Base-by-base conservation (phyloP, 2,797 vertebrate species). In the Fringilla coelebs region DNA sequence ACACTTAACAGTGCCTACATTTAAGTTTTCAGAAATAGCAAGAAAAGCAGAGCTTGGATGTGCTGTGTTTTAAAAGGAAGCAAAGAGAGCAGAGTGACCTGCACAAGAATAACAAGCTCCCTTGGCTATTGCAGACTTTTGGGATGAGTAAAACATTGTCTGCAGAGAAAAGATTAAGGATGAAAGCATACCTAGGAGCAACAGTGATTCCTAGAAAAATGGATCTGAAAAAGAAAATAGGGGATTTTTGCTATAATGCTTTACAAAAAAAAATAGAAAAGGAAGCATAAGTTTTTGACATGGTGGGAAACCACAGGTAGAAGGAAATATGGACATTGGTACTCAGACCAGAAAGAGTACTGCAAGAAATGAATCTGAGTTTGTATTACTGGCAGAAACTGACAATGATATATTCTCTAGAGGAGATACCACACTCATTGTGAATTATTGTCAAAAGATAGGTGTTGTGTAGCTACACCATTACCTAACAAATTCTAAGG, bases 101-200 rank as follows among this genome's bases (percentile, higher is more conserved):
- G 63, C 61, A 45, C 45, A 80, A 85, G 65, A 89, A 83, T 89
- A 96, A 91, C 38, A 91, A 95, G 75, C 78, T 93, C 89, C 75
- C 78, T 80, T 85, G 78, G 81, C 87, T 93, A 48, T 82, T 6
- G 1, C 57, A 95, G 55, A 9, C 81, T 85, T 72, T 36, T 71
- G 45, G 57, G 75, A 83, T 46, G 32, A 89, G 51, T 40, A 84
- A 90, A 94, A 67, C 15, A 65, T 71, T 80, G n/a, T 92, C 51
- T 90, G 65, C 78, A 83, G 72, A 90, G 84, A 94, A 90, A 90
- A 90, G 48, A 25, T 29, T 58, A 46, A 76, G 72, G 46, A 61
- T 83, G 81, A 89, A 91, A 90, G n/a, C 48, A 41, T 63, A 63
- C n/a, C n/a, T n/a, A 76, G 60, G 34, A 93, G 45, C 63, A 85